Evolutionary conservation across 2,113 vertebrate species (phyloP).

Genomic region (Osmerus eperlanus): DNA sequence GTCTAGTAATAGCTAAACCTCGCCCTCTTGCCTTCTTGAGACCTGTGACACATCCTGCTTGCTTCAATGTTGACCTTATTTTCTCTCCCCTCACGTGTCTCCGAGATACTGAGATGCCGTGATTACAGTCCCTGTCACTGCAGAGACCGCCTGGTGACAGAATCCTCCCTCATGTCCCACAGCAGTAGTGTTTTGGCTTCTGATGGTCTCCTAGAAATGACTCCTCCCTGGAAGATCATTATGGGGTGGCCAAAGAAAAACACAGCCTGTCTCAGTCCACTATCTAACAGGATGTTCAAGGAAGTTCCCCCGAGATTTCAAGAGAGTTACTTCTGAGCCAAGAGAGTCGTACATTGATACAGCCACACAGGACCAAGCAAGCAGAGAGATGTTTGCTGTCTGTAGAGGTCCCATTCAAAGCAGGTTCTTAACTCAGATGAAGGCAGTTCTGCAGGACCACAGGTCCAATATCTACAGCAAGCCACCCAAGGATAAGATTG

Average conservation of each 20-base stretch:
- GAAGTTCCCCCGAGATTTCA: slow-evolving; percentile 8
- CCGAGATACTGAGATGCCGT: not conserved
- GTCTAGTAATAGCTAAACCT: slow-evolving; percentile 8
- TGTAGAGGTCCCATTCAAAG: slow-evolving; percentile 32
- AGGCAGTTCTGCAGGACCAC: slow-evolving; percentile 36
- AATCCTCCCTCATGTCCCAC: too few relatives aligned
- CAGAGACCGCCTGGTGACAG: too few relatives aligned
- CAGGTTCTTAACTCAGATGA: slow-evolving; percentile 9
- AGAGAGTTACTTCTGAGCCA: slow-evolving; percentile 19
- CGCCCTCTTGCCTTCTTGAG: slow-evolving; percentile 18
- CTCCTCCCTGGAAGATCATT: slow-evolving; percentile 57
- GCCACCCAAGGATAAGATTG: slow-evolving; percentile 68
- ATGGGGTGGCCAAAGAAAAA: slow-evolving; percentile 49
- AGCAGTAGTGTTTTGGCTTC: not conserved
- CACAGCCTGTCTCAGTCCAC: slow-evolving; percentile 23
- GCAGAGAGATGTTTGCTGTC: slow-evolving; percentile 52
- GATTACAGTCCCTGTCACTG: not conserved
- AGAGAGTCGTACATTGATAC: slow-evolving; percentile 8
- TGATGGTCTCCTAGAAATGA: slow-evolving; percentile 15
- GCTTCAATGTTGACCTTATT: slow-evolving; percentile 10
- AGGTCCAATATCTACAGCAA: slow-evolving; percentile 65
- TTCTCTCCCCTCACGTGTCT: not conserved
- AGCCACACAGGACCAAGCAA: slow-evolving; percentile 5
- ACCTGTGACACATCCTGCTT: slow-evolving; percentile 24
- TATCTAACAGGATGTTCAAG: slow-evolving; percentile 52